These are phyloP conservation scores for Melanerpes aurifrons DNA, from an alignment of 2,113 vertebrate species.

Conservation along the genomic window DNA sequence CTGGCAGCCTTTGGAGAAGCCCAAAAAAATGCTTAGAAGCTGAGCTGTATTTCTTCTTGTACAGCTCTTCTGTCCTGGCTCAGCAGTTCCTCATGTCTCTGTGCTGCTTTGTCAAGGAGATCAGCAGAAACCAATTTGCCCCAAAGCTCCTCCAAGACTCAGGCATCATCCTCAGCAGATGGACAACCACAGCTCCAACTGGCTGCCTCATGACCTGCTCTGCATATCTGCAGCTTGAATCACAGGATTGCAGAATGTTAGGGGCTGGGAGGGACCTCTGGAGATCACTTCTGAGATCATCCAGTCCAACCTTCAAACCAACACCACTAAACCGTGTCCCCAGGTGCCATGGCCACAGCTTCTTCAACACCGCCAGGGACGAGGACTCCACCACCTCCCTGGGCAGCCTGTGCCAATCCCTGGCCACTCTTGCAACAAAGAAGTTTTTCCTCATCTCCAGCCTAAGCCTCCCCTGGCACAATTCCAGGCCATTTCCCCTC, in stretches of 20 bases:
- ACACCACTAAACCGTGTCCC: too few species aligned
- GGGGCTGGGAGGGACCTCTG: too few species aligned
- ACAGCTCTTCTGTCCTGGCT: not conserved
- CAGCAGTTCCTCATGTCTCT: not conserved
- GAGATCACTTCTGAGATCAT: too few species aligned
- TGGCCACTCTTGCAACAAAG: too few species aligned
- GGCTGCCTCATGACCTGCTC: not conserved
- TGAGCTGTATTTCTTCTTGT: conserved; percentile 2
- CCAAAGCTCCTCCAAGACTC: not conserved
- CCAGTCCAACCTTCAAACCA: too few species aligned
- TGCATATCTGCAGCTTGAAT: not conserved
- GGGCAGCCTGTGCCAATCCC: too few species aligned
- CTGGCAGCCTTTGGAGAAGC: not conserved
- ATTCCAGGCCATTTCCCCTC: too few species aligned
- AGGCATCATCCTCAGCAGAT: not conserved
- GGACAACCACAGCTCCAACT: not conserved
- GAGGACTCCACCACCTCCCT: too few species aligned
- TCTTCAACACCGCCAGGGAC: too few species aligned
- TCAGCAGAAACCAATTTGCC: not conserved
- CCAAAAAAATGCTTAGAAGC: not conserved
- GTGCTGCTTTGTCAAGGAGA: not conserved
- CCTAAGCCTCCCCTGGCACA: too few species aligned
- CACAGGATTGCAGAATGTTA: not conserved
- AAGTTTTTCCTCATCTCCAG: too few species aligned
- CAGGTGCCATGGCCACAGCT: too few species aligned